These are phyloP conservation scores for Mungos mungo DNA, from an alignment of 2,113 vertebrate species.

Conservation along the genomic window DNA sequence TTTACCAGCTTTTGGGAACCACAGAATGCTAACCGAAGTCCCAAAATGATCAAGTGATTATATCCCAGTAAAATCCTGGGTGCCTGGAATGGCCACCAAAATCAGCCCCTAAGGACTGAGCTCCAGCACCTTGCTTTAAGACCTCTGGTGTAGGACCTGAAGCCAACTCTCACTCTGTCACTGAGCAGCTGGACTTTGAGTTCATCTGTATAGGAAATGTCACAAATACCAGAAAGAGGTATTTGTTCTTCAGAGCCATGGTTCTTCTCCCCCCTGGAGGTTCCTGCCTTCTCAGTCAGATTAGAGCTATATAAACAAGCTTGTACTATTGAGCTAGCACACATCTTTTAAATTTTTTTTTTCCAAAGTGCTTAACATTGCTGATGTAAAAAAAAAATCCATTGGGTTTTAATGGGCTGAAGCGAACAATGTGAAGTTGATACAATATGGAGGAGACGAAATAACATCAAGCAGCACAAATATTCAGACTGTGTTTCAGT, in stretches of 20 bases:
- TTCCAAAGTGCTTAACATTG: background rate
- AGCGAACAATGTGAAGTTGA: constrained; percentile 7
- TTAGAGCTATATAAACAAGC: constrained; percentile 57
- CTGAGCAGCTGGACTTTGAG: background rate
- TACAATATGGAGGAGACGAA: background rate
- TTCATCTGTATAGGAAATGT: background rate
- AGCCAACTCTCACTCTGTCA: background rate
- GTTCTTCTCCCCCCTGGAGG: constrained; percentile 20
- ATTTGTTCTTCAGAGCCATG: constrained; percentile 52
- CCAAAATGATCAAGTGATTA: background rate
- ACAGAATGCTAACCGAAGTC: background rate
- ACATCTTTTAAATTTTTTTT: constrained; percentile 41
- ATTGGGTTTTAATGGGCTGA: constrained; percentile 41
- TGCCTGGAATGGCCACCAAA: background rate
- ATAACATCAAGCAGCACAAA: background rate
- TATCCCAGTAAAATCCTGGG: background rate
- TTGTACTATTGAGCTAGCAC: constrained; percentile 6
- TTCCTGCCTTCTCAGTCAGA: constrained; percentile 68
- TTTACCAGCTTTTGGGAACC: background rate
- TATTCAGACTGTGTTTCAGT: background rate
- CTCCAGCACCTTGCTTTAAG: background rate
- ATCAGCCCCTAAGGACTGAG: background rate
- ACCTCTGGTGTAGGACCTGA: background rate
- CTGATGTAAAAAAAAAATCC: constrained; percentile 44
- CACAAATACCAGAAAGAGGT: background rate